A percentile compares a stretch with the other conserved stretches of the same genome.
Conservation (phyloP, 2,113 vertebrate genomes). For the Pandion haliaetus region DNA sequence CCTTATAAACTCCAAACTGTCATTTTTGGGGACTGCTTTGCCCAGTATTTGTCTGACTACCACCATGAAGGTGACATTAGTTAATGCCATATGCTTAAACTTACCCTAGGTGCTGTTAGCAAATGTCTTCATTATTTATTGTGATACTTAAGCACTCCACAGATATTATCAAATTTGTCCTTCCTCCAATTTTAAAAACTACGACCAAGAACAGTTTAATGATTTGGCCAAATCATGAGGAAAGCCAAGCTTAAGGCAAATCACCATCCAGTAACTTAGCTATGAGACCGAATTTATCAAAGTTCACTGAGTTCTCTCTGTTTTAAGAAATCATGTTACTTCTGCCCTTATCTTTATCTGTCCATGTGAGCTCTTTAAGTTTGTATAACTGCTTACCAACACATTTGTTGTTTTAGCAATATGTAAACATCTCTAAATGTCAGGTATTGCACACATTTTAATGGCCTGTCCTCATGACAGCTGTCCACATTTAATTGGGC, state of each 20-base stretch:
- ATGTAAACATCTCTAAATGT: conserved; percentile 1
- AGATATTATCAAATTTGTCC: background rate
- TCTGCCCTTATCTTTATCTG: background rate
- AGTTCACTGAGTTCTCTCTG: background rate
- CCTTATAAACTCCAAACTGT: background rate
- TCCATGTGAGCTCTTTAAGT: background rate
- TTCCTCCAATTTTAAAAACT: background rate
- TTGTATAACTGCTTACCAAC: background rate
- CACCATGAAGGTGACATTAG: background rate
- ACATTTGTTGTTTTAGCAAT: background rate
- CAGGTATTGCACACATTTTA: conserved; percentile 9
- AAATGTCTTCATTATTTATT: background rate
- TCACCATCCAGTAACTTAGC: background rate
- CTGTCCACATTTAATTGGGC: background rate
- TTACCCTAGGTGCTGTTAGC: background rate
- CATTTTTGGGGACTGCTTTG: background rate
- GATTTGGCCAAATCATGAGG: background rate
- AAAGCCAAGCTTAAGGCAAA: background rate
- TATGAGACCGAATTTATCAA: background rate
- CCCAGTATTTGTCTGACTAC: background rate
- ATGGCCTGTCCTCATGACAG: background rate
- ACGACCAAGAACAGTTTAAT: background rate
- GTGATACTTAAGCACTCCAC: background rate
- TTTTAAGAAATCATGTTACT: background rate
- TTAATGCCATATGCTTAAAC: background rate